A percentile compares a stretch with the other conserved stretches of the same genome.
phyloP scores from a whole-genome alignment of 2,888 invertebrate species.

The Hecatera dysodea region DNA sequence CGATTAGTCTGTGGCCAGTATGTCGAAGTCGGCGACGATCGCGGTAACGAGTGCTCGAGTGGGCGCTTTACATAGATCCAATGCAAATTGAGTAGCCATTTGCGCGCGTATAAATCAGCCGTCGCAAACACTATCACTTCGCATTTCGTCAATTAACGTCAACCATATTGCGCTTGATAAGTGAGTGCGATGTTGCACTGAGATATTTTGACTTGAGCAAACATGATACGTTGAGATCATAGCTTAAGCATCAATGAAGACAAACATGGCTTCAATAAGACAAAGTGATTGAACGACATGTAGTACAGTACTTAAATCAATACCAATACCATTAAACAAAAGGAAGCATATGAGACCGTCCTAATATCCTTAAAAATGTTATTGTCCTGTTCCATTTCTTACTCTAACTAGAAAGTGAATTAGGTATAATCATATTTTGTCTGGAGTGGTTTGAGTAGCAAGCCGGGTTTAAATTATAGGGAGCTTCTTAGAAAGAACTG shows the following conservation, averaged over 20 bases:
- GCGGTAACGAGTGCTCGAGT: conserved; percentile 82
- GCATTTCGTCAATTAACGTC: conserved; percentile 85
- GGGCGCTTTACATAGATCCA: conserved; percentile 85
- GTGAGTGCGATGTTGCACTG: conserved; percentile 69
- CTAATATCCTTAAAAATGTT: conserved; percentile 16
- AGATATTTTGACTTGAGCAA: conserved; percentile 54
- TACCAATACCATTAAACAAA: conserved; percentile 30
- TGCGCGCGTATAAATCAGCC: conserved; percentile 81
- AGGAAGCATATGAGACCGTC: conserved; percentile 4
- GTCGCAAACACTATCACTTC: conserved; percentile 73
- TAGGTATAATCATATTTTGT: conserved; percentile 76
- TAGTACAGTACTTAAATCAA: neutral
- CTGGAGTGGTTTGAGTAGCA: conserved; percentile 71
- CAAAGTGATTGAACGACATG: neutral
- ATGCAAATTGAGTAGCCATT: conserved; percentile 86
- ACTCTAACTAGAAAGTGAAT: conserved; percentile 82
- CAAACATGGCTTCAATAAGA: neutral
- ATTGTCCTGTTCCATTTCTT: conserved; percentile 60
- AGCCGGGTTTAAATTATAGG: conserved; percentile 77
- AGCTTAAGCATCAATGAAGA: neutral
- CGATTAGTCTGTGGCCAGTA: conserved; percentile 75
- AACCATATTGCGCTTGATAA: conserved; percentile 78
- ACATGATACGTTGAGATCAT: conserved; percentile 8
- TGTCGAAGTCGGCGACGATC: conserved; percentile 72
- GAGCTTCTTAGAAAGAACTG: conserved; percentile 73